phyloP scores from a whole-genome alignment of 2,113 vertebrate species.

The Heptranchias perlo region DNA sequence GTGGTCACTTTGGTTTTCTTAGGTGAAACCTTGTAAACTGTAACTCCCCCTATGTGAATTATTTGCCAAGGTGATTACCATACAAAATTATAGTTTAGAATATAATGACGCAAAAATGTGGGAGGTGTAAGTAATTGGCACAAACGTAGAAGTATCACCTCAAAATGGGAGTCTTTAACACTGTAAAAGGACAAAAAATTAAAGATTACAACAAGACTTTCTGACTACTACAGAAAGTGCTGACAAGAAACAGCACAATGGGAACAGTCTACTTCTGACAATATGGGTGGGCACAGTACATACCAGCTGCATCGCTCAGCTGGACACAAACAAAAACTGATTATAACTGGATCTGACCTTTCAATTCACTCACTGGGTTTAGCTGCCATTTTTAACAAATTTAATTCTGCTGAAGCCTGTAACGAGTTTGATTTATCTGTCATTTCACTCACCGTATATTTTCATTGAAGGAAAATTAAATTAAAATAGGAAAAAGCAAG shows the following conservation, averaged over 20 bases:
- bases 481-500: not conserved
- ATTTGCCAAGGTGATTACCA: not conserved
- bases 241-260: not conserved
- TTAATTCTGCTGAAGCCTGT: not conserved
- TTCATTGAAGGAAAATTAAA: not conserved
- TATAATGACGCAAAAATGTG: not conserved
- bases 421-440: not conserved
- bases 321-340: not conserved
- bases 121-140: not conserved
- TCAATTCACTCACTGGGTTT: not conserved
- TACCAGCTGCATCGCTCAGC: not conserved
- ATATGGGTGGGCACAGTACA: not conserved
- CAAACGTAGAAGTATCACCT: not conserved
- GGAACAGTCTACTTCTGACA: not conserved
- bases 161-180: not conserved
- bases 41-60: too few species aligned
- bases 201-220: not conserved
- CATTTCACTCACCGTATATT: not conserved
- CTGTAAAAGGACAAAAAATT: not conserved
- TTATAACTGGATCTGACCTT: not conserved
- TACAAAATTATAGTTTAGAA: too few species aligned
- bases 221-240: not conserved
- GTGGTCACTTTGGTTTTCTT: too few species aligned
- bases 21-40: too few species aligned
- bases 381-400: not conserved